Conservation (phyloP, 2,888 invertebrate genomes). For the Meliscaeva auricollis region DNA sequence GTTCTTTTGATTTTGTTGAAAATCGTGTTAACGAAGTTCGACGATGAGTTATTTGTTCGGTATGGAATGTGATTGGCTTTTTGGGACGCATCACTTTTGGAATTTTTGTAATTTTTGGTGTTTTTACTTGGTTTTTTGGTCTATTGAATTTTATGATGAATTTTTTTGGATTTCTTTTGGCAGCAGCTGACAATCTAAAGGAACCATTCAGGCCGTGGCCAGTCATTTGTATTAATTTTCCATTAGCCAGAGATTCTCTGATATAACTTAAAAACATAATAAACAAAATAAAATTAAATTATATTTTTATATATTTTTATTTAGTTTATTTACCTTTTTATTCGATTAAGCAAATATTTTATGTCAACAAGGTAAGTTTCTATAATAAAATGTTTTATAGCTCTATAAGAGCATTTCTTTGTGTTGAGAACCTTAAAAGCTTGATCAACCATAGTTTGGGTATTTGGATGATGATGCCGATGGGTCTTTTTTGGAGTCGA, state of each 20-base stretch:
- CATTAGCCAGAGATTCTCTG: constrained; percentile 14
- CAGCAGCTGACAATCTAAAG: constrained; percentile 49
- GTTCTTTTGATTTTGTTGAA: background rate
- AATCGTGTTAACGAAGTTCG: constrained; percentile 9
- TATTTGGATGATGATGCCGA: constrained; percentile 3
- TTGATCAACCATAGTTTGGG: constrained; percentile 45
- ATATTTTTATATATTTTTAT: no score
- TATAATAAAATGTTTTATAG: constrained; percentile 40
- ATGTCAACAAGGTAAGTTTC: constrained; percentile 25
- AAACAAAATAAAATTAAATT: background rate
- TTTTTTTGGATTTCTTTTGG: constrained; percentile 8
- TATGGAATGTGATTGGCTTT: background rate
- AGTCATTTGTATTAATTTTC: constrained; percentile 47
- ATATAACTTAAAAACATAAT: constrained; percentile 34
- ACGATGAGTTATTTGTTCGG: background rate
- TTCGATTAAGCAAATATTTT: background rate
- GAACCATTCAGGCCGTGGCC: constrained; percentile 47
- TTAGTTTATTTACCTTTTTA: constrained; percentile 29
- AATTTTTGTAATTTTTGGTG: no score
- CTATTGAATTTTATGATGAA: no score
- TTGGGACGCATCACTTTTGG: background rate
- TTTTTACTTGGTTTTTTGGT: no score
- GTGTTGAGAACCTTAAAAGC: constrained; percentile 22
- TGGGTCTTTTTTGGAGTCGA: constrained; percentile 33
- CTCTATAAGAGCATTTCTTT: constrained; percentile 35